Evolutionary conservation across 2,888 invertebrate genomes (phyloP), one percentile per base, ranked within the genome.

Genomic region (Crematogaster levior): DNA sequence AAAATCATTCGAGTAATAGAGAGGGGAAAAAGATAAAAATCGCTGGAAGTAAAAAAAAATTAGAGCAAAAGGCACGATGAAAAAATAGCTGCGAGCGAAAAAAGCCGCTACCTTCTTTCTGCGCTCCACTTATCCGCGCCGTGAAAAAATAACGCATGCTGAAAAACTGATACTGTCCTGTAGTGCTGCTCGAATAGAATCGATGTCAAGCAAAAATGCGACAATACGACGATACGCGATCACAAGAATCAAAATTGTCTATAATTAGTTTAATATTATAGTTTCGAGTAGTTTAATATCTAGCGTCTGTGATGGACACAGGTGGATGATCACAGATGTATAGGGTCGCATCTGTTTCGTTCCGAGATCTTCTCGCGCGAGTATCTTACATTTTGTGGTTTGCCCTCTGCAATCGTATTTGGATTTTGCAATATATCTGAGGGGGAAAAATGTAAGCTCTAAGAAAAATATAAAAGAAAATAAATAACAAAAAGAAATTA

Each of bases 281-380:
- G n/a, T n/a, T n/a, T 75, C 37, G 51, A 37, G n/a, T 51, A 53
- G 65, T 21, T 27, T 21, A 63, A 65, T 43, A 24, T 30, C 83
- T 75, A 82, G 65, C 60, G 75, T 79, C 70, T 74, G 79, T 66
- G 75, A 87, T 81, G 79, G 72, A 85, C 79, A 58, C 66, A 65
- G 51, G n/a, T 75, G 74, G 51, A n/a, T 21, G 43, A 72, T 40
- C 40, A 27, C 24, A 10, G 7, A 7, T 48, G 37, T 12, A 3
- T 15, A 15, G 37, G n/a, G 0, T 51, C 37, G 51, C 10, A 65
- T 51, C 37, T 65, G 24, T 65, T 75, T 75, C 15, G 24, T 27
- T 15, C 12, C 27, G 21, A 24, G 18, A 7, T 46, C 34, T 72
- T n/a, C 18, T 34, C 34, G n/a, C 3, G 18, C 37, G 12, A 74